Base-by-base conservation (phyloP, 2,797 vertebrate genomes). In the Parambassis ranga region DNA sequence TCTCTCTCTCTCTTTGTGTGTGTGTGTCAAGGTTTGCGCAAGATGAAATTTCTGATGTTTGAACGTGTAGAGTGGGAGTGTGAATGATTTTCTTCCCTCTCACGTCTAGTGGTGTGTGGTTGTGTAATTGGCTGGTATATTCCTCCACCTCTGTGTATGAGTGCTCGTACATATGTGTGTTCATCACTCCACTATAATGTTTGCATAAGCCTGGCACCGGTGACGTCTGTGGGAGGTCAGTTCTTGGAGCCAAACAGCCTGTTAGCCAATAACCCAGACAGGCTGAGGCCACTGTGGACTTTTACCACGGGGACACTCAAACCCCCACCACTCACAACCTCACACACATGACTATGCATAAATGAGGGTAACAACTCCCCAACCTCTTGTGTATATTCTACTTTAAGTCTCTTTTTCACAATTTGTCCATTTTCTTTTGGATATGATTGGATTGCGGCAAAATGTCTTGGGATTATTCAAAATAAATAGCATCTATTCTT, bases 241-340 rank as follows among this genome's bases (percentile, higher is more conserved):
- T 36, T 64, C 67, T 73, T 16, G 0, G 47, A 76, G 69, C 68
- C 81, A 82, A 79, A 81, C 75, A 65, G 57, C 57, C 79, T 32
- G 79, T 87, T 88, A 77, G 86, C 86, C 84, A 88, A 76, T 86
- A 82, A 85, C 69, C 75, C 71, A 46, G 71, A 73, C 14, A 19
- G 56, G 52, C 64, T 52, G 4, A 31, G 44, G 69, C 65, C 69
- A 33, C 31, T 65, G 61, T 90, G 84, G 83, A 88, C 84, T 78
- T 81, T 82, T 72, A 82, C 83, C 84, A 69, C 58, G 2, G 64
- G 60, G 52, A 58, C 47, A 19, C 62, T 71, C 65, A 61, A 73
- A 73, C 64, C 44, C 61, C 51, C 64, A 67, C 55, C 74, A 19
- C 64, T 57, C 43, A 22, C 59, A 8, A 30, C 33, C 33, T 55